These are phyloP conservation scores for Eustalomyia histrio DNA, from an alignment of 2,888 invertebrate species.

Conservation along the genomic window DNA sequence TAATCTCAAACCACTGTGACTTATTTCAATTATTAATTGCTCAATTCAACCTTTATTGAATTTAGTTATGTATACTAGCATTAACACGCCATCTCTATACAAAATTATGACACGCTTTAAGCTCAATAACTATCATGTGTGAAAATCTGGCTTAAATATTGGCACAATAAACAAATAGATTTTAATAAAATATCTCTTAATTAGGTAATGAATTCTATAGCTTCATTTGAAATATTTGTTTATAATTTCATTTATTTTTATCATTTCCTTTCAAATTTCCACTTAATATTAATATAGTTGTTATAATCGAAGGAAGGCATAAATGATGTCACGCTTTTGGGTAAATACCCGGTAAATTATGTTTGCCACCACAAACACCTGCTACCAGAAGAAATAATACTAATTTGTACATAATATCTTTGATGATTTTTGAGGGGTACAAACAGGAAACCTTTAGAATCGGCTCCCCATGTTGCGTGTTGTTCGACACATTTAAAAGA, in stretches of 20 bases:
- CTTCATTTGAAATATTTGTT: not conserved
- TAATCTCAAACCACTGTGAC: conserved; percentile 5
- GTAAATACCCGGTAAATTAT: conserved; percentile 80
- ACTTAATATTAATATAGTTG: conserved; percentile 44
- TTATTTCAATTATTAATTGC: not conserved
- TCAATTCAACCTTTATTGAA: conserved; percentile 12
- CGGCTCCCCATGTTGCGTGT: conserved; percentile 67
- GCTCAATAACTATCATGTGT: conserved; percentile 26
- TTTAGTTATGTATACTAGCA: conserved; percentile 1
- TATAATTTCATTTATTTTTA: not conserved
- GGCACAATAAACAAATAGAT: conserved; percentile 2
- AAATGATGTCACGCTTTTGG: conserved; percentile 79
- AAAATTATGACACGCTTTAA: not conserved
- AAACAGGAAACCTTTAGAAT: conserved; percentile 69
- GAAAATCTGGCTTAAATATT: conserved; percentile 29
- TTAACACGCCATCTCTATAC: conserved; percentile 14
- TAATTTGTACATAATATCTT: conserved; percentile 72
- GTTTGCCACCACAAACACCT: conserved; percentile 80
- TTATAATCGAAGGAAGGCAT: conserved; percentile 81
- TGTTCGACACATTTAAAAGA: too few species aligned
- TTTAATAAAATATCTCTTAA: conserved; percentile 4
- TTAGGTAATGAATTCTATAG: conserved; percentile 11
- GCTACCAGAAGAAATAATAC: conserved; percentile 83
- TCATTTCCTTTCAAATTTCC: not conserved
- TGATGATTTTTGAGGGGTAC: conserved; percentile 24